A percentile compares a stretch with the other conserved stretches of the same genome.
These are phyloP conservation scores for Plutella xylostella DNA, from an alignment of 2,888 invertebrate genomes.

Conservation along the genomic window DNA sequence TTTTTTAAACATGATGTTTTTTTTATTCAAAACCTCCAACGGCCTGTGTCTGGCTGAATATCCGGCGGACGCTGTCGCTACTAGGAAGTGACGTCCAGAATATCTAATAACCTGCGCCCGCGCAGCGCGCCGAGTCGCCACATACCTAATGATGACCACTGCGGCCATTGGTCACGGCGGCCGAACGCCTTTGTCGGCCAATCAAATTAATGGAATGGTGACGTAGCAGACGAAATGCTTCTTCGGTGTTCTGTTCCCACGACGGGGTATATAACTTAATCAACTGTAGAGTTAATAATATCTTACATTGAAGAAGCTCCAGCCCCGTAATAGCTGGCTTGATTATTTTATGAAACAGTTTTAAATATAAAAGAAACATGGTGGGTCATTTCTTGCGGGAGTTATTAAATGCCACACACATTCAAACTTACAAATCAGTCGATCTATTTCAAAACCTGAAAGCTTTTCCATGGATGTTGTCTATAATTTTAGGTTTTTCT, in stretches of 20 bases:
- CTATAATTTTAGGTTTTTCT: too few species aligned
- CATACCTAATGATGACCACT: not conserved
- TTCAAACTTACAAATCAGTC: too few species aligned
- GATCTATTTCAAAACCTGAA: too few species aligned
- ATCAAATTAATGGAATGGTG: conserved; percentile 1
- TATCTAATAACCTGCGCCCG: conserved; percentile 28
- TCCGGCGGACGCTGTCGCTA: conserved; percentile 25
- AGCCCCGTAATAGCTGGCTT: too few species aligned
- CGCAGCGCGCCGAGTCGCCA: not conserved
- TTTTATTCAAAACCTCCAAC: conserved; percentile 3
- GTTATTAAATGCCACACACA: too few species aligned
- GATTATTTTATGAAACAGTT: not conserved
- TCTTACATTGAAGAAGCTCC: not conserved
- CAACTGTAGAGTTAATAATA: not conserved
- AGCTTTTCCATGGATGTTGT: too few species aligned
- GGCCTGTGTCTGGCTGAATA: conserved; percentile 43
- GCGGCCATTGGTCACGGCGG: not conserved
- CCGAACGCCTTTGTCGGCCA: not conserved
- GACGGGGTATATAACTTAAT: too few species aligned
- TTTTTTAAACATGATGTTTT: too few species aligned
- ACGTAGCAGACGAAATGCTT: not conserved
- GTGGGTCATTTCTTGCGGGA: too few species aligned
- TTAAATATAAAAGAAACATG: not conserved
- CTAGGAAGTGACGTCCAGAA: conserved; percentile 34
- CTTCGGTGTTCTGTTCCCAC: too few species aligned